Evolutionary conservation across 1,140 invertebrate species (phyloP).

Genomic region (Drosophila ercepeae): DNA sequence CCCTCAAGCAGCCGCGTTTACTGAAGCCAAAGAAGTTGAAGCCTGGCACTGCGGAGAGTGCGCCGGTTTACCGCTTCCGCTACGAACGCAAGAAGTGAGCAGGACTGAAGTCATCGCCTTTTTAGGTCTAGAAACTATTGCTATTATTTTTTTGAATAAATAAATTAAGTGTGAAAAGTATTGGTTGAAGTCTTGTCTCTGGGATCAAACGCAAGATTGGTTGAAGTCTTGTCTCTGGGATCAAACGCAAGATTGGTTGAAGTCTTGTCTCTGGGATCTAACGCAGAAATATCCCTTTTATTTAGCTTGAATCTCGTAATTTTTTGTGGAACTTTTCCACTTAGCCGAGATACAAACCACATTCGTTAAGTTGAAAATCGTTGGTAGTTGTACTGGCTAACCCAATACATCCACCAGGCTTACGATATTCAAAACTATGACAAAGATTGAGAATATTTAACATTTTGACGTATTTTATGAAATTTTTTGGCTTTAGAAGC

Average conservation of each 20-base stretch:
- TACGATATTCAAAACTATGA: neutral
- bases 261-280: too few species aligned
- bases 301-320: neutral
- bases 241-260: too few species aligned
- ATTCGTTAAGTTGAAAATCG: neutral
- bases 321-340: neutral
- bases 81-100: conserved; percentile 90
- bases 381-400: neutral
- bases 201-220: too few species aligned
- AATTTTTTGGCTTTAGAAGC: too few species aligned
- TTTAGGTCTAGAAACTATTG: neutral
- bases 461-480: too few species aligned
- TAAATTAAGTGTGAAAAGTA: neutral
- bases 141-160: conserved; percentile 1
- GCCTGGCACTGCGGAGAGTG: conserved; percentile 87
- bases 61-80: conserved; percentile 94
- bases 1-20: conserved; percentile 88
- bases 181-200: too few species aligned
- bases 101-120: neutral
- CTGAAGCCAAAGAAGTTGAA: conserved; percentile 88
- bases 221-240: too few species aligned
- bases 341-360: neutral
- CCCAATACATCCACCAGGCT: neutral
- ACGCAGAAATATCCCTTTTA: too few species aligned
- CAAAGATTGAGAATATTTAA: too few species aligned